Evolutionary conservation across 1,140 invertebrate species (phyloP), one percentile per base, ranked within the genome.

Genomic region (Heliconius eleuchia): DNA sequence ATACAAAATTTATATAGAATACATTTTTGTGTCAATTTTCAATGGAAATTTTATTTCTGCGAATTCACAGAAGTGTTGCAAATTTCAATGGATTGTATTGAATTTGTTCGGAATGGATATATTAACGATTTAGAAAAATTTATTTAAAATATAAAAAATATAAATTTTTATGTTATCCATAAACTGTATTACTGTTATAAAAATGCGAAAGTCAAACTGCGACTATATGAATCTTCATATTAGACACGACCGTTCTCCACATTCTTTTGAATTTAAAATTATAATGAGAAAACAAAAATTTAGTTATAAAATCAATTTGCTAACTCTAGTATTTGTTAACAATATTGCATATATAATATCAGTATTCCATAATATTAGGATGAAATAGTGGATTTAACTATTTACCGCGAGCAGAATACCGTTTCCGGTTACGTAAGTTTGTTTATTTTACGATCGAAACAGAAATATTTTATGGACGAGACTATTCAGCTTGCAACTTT

Each of bases 381-480:
- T 52, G 50, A 66, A 66, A 23, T 30, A 23, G 23, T 66, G 60
- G 23, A 66, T 66, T 66, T 30, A 23, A 66, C 27, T 23, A 66
- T 66, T 66, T 27, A 66, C 23, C 60, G 57, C 57, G 27, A 66
- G 23, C 71, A 72, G 71, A 77, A 72, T 77, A 77, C 37, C 71
- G 66, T 77, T 77, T 72, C 50, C 16, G 42, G 27, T 60, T 76
- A 19, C 55, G 46, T 77, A 77, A 77, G 66, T 77, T 37, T 70
- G 71, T 57, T 77, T 77, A 71, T 77, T 77, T 77, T 72, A 77
- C 66, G 76, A 70, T 72, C 37, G 9, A 71, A 77, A 77, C 30
- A 70, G 60, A 72, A 77, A 70, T 72, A 52, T 50, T 39, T 72
- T 23, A n/a, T 71, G 11, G 71, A 55, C 11, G 30, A 46, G 34